A percentile compares a stretch with the other conserved stretches of the same genome.
These are phyloP conservation scores for Oxyteleia sp. DNA, from an alignment of 2,888 invertebrate species.

Conservation along the genomic window DNA sequence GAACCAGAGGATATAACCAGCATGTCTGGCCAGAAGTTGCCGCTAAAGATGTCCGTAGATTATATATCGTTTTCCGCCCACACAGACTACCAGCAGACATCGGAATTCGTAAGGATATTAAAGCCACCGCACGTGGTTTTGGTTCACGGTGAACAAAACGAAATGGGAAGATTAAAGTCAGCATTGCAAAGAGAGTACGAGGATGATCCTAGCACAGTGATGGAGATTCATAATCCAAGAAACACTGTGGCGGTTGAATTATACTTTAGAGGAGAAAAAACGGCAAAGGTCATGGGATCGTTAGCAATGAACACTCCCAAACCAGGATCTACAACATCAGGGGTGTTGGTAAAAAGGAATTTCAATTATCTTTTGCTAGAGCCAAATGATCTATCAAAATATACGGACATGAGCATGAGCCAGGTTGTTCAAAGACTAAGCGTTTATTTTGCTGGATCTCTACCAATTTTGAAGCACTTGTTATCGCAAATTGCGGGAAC, in stretches of 20 bases:
- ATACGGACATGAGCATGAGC: slow-evolving; percentile 98
- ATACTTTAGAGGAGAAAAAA: slow-evolving; percentile 98
- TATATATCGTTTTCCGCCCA: slow-evolving; percentile 99
- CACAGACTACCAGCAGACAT: slow-evolving; percentile 99
- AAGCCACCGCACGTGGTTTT: slow-evolving; percentile 98
- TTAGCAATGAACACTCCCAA: slow-evolving; percentile 95
- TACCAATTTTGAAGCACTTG: slow-evolving; percentile 92
- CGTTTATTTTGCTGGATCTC: slow-evolving; percentile 94
- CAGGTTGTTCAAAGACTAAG: slow-evolving; percentile 97
- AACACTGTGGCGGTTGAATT: slow-evolving; percentile 98
- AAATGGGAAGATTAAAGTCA: slow-evolving; percentile 98
- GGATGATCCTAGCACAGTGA: slow-evolving; percentile 93
- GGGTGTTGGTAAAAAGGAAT: slow-evolving; percentile 98
- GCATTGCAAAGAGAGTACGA: slow-evolving; percentile 98
- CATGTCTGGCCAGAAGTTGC: slow-evolving; percentile 98
- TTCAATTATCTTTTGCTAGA: slow-evolving; percentile 99
- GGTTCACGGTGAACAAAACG: slow-evolving; percentile 99
- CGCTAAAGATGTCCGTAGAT: slow-evolving; percentile 98
- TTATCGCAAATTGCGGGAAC: slow-evolving; percentile 93
- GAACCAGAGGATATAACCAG: slow-evolving; percentile 99
- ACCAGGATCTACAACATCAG: slow-evolving; percentile 94
- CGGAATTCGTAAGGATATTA: slow-evolving; percentile 97
- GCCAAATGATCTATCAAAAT: slow-evolving; percentile 96
- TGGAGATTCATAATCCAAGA: slow-evolving; percentile 97
- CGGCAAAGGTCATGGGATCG: slow-evolving; percentile 98